phyloP scores from a whole-genome alignment of 2,797 vertebrate genomes.

The Oreonectes daqikongensis region DNA sequence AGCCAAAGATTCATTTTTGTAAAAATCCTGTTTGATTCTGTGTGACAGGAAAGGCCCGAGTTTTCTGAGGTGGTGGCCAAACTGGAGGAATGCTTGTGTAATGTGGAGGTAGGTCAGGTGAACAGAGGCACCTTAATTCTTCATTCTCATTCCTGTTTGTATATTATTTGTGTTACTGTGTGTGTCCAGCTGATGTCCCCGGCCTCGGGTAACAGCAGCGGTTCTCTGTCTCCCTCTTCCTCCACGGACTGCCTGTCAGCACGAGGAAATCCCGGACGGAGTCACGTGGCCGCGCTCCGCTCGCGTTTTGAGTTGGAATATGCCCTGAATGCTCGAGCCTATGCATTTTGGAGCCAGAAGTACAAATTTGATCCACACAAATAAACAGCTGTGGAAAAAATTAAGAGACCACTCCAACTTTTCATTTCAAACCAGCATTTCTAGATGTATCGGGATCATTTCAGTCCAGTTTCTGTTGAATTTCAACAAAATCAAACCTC shows the following conservation, averaged over 20 bases:
- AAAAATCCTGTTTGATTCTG: not conserved
- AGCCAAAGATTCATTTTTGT: not conserved
- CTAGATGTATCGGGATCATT: too few species aligned
- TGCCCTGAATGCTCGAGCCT: conserved; percentile 85
- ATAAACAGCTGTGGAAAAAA: too few species aligned
- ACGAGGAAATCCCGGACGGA: conserved; percentile 84
- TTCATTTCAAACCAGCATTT: too few species aligned
- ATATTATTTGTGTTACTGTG: conserved; percentile 7
- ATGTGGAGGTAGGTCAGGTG: conserved; percentile 84
- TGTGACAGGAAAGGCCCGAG: conserved; percentile 86
- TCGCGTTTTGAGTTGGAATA: conserved; percentile 92
- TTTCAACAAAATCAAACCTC: too few species aligned
- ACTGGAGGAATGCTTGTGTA: conserved; percentile 91
- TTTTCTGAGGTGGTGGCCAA: conserved; percentile 92
- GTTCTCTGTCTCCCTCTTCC: conserved; percentile 89
- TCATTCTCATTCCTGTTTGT: not conserved
- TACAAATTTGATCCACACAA: conserved; percentile 55
- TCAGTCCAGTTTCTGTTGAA: too few species aligned
- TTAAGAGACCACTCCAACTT: too few species aligned
- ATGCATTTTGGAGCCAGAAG: conserved; percentile 83
- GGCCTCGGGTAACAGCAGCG: conserved; percentile 93
- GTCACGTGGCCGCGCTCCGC: conserved; percentile 87
- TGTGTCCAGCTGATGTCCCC: conserved; percentile 88
- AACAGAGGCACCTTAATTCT: too few species aligned
- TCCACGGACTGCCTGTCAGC: conserved; percentile 87